phyloP scores from a whole-genome alignment of 2,113 vertebrate genomes.

The Pagrus major region DNA sequence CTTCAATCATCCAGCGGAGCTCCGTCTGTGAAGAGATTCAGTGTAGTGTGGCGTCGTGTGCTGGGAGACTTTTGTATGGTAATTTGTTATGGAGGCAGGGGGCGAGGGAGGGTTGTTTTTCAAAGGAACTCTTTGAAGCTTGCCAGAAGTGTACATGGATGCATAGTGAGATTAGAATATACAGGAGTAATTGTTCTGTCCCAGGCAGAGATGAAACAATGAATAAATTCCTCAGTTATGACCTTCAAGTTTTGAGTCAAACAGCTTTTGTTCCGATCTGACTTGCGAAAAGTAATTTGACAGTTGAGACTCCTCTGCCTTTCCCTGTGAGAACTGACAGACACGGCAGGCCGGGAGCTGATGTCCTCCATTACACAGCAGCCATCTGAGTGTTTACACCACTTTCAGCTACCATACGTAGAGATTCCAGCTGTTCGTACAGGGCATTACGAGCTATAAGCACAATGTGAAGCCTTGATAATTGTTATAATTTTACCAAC shows the following conservation, averaged over 20 bases:
- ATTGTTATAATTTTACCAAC: background rate
- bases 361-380: conserved; percentile 30
- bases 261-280: conserved; percentile 52
- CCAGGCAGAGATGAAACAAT: conserved; percentile 64
- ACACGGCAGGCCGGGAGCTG: conserved; percentile 11
- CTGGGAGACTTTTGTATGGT: conserved; percentile 75
- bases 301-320: conserved; percentile 27
- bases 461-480: background rate
- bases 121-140: conserved; percentile 73
- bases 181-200: conserved; percentile 60
- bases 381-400: conserved; percentile 3
- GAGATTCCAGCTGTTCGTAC: conserved; percentile 8
- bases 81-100: conserved; percentile 69
- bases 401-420: conserved; percentile 11
- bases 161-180: conserved; percentile 64
- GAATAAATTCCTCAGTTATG: conserved; percentile 53
- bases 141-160: conserved; percentile 56
- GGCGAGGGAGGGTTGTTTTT: conserved; percentile 32
- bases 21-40: conserved; percentile 64
- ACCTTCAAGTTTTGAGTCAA: conserved; percentile 69
- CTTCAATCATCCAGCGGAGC: conserved; percentile 72
- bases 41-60: conserved; percentile 48
- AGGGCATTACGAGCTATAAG: background rate
- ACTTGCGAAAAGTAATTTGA: conserved; percentile 56
- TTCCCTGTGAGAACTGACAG: conserved; percentile 27